phyloP scores from a whole-genome alignment of 2,113 vertebrate species.

The Anser cygnoides region DNA sequence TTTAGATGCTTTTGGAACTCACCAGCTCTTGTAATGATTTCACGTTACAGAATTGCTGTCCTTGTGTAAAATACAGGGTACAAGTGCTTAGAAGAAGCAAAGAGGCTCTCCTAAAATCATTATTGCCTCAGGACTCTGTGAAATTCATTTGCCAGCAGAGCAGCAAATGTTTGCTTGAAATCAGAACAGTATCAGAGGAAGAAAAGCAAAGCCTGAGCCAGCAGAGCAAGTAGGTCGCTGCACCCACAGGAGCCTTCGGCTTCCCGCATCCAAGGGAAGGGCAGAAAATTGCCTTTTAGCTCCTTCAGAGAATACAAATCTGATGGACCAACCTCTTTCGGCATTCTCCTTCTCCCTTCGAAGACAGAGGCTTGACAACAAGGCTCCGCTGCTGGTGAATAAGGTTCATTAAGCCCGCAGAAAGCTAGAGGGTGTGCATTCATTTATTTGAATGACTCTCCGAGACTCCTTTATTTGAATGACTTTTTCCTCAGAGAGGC shows the following conservation, averaged over 20 bases:
- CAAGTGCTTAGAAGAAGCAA: neutral
- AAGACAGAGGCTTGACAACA: slow-evolving; percentile 29
- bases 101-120: neutral
- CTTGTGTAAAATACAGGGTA: neutral
- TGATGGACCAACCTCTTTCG: neutral
- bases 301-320: slow-evolving; percentile 15
- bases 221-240: slow-evolving; percentile 3
- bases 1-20: neutral
- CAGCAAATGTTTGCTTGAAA: slow-evolving; percentile 28
- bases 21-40: neutral
- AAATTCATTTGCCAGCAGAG: slow-evolving; percentile 14
- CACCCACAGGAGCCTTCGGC: neutral
- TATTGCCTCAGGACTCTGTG: neutral
- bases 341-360: neutral
- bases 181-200: slow-evolving; percentile 1
- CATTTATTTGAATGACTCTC: slow-evolving; percentile 69
- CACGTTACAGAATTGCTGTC: neutral
- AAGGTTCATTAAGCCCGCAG: slow-evolving; percentile 55
- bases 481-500: slow-evolving; percentile 60
- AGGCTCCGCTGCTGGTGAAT: slow-evolving; percentile 34
- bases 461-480: slow-evolving; percentile 62
- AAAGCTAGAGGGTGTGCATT: slow-evolving; percentile 69
- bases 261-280: neutral
- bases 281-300: neutral
- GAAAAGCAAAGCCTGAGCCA: neutral